Conservation (phyloP, 2,113 vertebrate species). For the Puntigrus tetrazona region DNA sequence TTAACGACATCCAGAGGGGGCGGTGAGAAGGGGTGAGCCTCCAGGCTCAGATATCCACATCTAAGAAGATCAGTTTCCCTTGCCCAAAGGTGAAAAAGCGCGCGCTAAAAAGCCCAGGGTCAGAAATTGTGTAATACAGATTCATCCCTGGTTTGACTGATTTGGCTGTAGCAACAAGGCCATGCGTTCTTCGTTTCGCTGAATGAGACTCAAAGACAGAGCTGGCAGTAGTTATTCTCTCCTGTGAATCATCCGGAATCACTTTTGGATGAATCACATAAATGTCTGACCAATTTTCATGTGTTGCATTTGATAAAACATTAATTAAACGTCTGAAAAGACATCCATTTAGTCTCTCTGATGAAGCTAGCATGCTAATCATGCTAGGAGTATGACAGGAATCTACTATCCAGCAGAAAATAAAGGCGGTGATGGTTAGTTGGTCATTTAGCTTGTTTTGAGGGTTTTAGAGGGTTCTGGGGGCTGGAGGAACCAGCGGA, state of each 20-base stretch:
- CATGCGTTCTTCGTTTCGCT: neutral
- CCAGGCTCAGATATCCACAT: slow-evolving; percentile 7
- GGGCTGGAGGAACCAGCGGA: too few species aligned
- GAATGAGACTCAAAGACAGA: neutral
- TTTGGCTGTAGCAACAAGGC: neutral
- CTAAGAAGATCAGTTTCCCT: slow-evolving; percentile 11
- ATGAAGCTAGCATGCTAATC: neutral
- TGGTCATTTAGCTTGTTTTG: too few species aligned
- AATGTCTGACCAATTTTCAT: neutral
- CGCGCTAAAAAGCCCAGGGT: slow-evolving; percentile 20
- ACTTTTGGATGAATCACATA: neutral
- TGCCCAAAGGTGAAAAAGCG: slow-evolving; percentile 17
- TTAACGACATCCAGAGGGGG: slow-evolving; percentile 30
- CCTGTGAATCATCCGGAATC: neutral
- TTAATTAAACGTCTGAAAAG: neutral
- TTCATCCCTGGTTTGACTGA: slow-evolving; percentile 12
- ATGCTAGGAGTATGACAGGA: neutral
- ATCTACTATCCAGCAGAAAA: neutral
- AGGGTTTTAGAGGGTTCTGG: too few species aligned
- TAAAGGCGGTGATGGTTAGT: neutral
- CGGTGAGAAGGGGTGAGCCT: neutral
- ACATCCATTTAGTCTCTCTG: neutral
- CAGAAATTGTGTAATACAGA: slow-evolving; percentile 18
- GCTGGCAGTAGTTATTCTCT: neutral
- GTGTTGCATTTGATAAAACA: neutral